Base-by-base conservation (phyloP, 2,113 vertebrate genomes). In the Elaphurus davidianus region DNA sequence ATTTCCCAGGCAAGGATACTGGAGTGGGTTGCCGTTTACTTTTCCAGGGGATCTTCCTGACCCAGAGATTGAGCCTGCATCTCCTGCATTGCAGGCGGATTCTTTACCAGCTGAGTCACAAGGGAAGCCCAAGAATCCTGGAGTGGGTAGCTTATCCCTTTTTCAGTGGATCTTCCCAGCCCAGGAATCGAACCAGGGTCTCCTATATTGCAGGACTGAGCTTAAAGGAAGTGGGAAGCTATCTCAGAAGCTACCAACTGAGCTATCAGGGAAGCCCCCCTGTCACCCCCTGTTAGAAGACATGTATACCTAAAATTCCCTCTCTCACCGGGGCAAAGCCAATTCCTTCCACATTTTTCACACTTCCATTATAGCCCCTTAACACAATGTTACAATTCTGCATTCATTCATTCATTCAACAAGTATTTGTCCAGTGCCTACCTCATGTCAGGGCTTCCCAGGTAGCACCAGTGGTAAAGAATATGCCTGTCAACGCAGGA, bases 381-480 rank as follows among this genome's bases (percentile, higher is more conserved):
- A 84, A 60, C 14, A 55, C 2, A 3, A 30, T 30, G 21, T n/a
- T 87, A 64, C 21, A 33, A 71, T n/a, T 91, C 47, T 59, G 19
- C 28, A 74, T 67, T 95, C 23, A 94, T 43, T 95, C 23, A 94
- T 43, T 94, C 71, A 47, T 47, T 40, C 12, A 71, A 36, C 30
- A 94, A 76, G 40, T 57, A 47, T 45, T 8, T 87, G 43, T 1
- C 71, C 47, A n/a, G 43, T 17, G 33, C 5, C 60, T 62, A 50
- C 6, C 25, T 33, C 10, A 9, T 52, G 11, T 83, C 47, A 94
- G 67, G 11, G 1, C 64, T 71, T 67, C 33, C 33, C n/a, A 71
- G n/a, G 17, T 3, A 36, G n/a, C 17, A 21, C 0, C 17, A 36
- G 17, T 36, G 33, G 64, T 36, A 36, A 36, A 71, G 64, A 36